Base-by-base conservation (phyloP, 2,797 vertebrate species). In the Pseudochirops corinnae region DNA sequence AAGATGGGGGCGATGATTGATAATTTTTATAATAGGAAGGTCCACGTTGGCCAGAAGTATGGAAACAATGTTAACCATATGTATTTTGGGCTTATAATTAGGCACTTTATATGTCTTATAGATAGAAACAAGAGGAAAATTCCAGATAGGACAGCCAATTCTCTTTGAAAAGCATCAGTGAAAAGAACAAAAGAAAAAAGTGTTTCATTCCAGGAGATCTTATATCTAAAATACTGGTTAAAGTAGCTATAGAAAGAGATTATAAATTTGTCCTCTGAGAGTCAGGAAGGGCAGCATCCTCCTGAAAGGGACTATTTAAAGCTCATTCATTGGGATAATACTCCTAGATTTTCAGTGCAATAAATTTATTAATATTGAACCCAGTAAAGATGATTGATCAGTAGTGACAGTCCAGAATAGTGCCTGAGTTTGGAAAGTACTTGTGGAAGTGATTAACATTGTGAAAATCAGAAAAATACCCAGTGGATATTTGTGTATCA, bases 281-380 rank as follows among this genome's bases (percentile, higher is more conserved):
- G 95, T 95, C 55, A 96, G 95, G 46, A 90, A 82, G 5, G 7
- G n/a, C n/a, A 46, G 39, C 2, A 46, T 7, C 14, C 55, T 94
- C 95, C 91, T 52, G 93, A 94, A 96, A 94, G 94, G 93, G 92
- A 92, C 94, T 67, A 56, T 62, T 95, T 96, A 92, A 93, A 96
- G 95, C 58, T 56, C 93, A 95, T 93, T 58, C 92, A 94, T 93
- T 67, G 91, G 50, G 52, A 39, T 90, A 92, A 93, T 57, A 92
- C 53, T 95, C 67, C 92, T 93, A 91, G 90, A 56, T 87, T 95
- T 97, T 95, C 67, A 93, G 52, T 93, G 62, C 74, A 39, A 92
- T 24, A 56, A 18, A 31, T 90, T 92, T 26, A n/a, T 24, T 56
- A 90, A 10, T 62, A 57, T 95, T 53, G 74, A 91, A 28, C 53